Percentiles rank a stretch among this genome's conserved stretches.
Conservation (phyloP, 2,888 invertebrate genomes). For the Seira musarum region DNA sequence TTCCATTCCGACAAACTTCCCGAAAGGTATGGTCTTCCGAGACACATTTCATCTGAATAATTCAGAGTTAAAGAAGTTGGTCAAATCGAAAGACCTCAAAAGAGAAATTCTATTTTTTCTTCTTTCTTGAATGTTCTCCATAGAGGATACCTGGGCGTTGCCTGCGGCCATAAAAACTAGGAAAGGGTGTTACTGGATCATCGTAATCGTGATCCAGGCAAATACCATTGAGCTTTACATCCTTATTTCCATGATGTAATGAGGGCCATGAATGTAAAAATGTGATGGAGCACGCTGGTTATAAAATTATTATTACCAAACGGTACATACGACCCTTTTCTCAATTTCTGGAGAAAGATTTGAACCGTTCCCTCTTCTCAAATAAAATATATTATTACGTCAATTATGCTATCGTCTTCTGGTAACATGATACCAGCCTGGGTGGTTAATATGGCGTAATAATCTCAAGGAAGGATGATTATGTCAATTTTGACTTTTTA, state of each 20-base stretch:
- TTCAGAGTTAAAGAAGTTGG: too few species aligned
- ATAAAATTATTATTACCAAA: too few species aligned
- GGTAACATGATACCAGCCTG: slow-evolving; percentile 12
- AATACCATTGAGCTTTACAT: too few species aligned
- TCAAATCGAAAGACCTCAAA: too few species aligned
- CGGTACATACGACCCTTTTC: too few species aligned
- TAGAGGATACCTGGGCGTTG: slow-evolving; percentile 37
- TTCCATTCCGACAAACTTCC: not conserved
- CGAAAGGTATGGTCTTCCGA: too few species aligned
- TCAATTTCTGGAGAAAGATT: too few species aligned
- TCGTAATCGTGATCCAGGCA: too few species aligned
- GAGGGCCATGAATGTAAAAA: too few species aligned
- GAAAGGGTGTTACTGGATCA: slow-evolving; percentile 28
- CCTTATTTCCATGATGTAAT: too few species aligned
- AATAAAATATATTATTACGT: slow-evolving; percentile 39
- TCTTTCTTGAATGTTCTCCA: not conserved
- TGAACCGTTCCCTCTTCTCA: slow-evolving; percentile 18
- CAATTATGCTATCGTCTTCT: slow-evolving; percentile 35
- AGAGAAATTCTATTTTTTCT: not conserved
- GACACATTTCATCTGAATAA: too few species aligned
- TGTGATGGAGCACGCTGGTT: too few species aligned
- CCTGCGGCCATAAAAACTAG: slow-evolving; percentile 26
- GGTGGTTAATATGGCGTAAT: slow-evolving; percentile 20
- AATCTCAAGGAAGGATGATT: slow-evolving; percentile 25
- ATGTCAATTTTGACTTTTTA: slow-evolving; percentile 41